phyloP scores from a whole-genome alignment of 2,113 vertebrate genomes.

The Gopherus evgoodei region DNA sequence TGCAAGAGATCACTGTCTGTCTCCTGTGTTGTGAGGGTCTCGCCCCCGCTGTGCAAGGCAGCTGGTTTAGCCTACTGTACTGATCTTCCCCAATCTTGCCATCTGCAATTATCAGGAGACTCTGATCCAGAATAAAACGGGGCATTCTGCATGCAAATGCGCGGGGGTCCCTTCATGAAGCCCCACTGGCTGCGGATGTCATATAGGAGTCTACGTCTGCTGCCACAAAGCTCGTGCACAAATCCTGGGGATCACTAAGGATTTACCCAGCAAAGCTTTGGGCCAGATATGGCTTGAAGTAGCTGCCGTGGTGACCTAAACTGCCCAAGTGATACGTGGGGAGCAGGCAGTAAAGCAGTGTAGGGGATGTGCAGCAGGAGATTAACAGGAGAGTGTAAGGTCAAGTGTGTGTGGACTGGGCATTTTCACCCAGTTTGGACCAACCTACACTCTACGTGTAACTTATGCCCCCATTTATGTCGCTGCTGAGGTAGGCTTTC shows the following conservation, averaged over 20 bases:
- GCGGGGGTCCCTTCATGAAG: not conserved
- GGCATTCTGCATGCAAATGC: not conserved
- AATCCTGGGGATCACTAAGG: not conserved
- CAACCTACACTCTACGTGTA: not conserved
- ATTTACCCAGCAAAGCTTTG: not conserved
- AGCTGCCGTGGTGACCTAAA: too few relatives aligned
- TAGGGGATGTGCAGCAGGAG: not conserved
- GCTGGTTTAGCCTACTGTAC: too few relatives aligned
- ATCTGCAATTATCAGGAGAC: not conserved
- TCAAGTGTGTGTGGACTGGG: not conserved
- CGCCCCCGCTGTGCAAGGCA: not conserved
- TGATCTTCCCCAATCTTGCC: too few relatives aligned
- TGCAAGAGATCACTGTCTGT: not conserved
- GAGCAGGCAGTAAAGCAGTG: not conserved
- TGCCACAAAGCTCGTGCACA: not conserved
- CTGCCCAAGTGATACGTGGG: too few relatives aligned
- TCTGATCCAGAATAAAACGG: not conserved
- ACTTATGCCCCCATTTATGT: not conserved
- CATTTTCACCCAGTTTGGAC: not conserved
- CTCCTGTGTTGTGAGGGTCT: not conserved
- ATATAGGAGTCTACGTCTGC: too few relatives aligned
- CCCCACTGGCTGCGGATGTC: not conserved
- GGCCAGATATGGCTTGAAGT: too few relatives aligned
- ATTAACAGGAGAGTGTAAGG: not conserved
- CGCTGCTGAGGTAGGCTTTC: not conserved